These are phyloP conservation scores for Drosophila buzzatii DNA, from an alignment of 2,888 invertebrate species.

Conservation along the genomic window DNA sequence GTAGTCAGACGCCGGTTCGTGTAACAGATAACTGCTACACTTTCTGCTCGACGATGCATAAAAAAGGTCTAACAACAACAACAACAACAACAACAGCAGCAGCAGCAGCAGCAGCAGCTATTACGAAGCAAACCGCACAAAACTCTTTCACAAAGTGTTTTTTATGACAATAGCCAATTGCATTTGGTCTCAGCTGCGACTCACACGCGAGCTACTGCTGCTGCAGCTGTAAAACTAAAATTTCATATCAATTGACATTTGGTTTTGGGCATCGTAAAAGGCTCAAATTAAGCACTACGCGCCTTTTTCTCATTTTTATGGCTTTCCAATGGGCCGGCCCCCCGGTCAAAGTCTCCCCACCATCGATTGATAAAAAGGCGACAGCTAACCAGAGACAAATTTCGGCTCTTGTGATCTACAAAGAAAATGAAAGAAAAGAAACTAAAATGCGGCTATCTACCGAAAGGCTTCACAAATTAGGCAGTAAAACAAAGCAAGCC, in stretches of 20 bases:
- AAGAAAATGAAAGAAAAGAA: too few species aligned
- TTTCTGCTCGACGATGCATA: slow-evolving; percentile 82
- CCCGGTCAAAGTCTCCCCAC: neutral
- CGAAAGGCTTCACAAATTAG: slow-evolving; percentile 41
- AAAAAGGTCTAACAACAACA: slow-evolving; percentile 76
- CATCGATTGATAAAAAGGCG: slow-evolving; percentile 35
- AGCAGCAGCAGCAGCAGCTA: slow-evolving; percentile 34
- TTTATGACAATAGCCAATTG: slow-evolving; percentile 80
- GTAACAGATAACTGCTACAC: slow-evolving; percentile 79
- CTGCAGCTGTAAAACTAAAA: slow-evolving; percentile 72
- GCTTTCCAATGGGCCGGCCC: slow-evolving; percentile 54
- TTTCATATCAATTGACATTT: slow-evolving; percentile 82
- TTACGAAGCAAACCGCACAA: slow-evolving; percentile 47
- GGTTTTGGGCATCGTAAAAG: slow-evolving; percentile 72
- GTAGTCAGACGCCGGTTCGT: slow-evolving; percentile 35
- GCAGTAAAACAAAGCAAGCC: slow-evolving; percentile 17
- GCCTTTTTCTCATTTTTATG: slow-evolving; percentile 59
- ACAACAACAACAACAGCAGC: slow-evolving; percentile 43
- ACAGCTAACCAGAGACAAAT: slow-evolving; percentile 25
- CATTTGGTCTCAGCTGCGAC: slow-evolving; percentile 66
- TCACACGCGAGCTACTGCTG: slow-evolving; percentile 71
- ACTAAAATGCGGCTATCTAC: slow-evolving; percentile 6
- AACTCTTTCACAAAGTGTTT: slow-evolving; percentile 82
- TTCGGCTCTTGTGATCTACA: slow-evolving; percentile 51
- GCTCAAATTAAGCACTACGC: slow-evolving; percentile 64